Base-by-base conservation (phyloP, 2,797 vertebrate genomes). In the Acrossocheilus fasciatus region DNA sequence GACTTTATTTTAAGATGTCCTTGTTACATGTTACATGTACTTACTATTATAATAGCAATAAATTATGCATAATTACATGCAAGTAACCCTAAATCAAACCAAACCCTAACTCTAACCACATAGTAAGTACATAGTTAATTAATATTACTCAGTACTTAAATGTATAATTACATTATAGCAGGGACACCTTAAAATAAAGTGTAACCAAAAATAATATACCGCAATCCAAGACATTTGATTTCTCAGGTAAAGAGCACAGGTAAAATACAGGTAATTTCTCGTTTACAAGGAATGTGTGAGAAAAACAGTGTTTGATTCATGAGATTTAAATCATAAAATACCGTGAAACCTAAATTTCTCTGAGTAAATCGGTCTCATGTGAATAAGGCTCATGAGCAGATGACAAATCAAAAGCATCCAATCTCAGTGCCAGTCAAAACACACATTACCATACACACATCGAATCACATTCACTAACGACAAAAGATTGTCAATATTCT, bases 401-500 rank as follows among this genome's bases (percentile, higher is more conserved):
- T 64, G 59, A 64, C n/a, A 15, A 66, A 15, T 36, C 10, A 57
- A 57, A 77, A 2, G 12, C n/a, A 10, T 50, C 0, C 7, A 50
- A 30, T 74, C 30, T 54, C 74, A 54, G 26, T 10, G 30, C 76
- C 8, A 43, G 54, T 26, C 54, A 62, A 64, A 64, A 66, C 41
- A 80, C 41, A 64, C 77, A 79, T 43, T 78, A 57, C 12, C 12
- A 59, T 59, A 78, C 34, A 57, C 11, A 17, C 11, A 17, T 20
- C 12, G 39, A 52, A 82, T 41, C 14, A 20, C 20, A 18, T 73
- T 59, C 17, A 83, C 11, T 15, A 45, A 45, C 73, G 50, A 73
- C 52, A 73, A 83, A 74, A 9, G 41, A 64, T 17, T 23, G 17
- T 59, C 54, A 34, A 62, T n/a, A 73, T 82, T 59, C 81, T 45